phyloP scores from a whole-genome alignment of 2,888 invertebrate species.

The Cylindroiulus punctatus region DNA sequence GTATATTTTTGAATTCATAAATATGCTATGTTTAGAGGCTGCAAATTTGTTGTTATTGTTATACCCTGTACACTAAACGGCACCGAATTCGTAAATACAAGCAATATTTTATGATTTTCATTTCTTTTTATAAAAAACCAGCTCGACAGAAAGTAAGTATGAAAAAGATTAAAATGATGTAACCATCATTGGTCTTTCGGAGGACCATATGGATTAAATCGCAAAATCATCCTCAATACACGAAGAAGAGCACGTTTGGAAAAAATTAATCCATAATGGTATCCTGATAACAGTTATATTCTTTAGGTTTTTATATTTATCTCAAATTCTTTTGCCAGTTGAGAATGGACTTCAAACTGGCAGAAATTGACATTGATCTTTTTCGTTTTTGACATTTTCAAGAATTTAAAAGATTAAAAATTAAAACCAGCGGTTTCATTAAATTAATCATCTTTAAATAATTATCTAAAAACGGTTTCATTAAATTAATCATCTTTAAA shows the following conservation, averaged over 20 bases:
- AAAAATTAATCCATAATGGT: not conserved
- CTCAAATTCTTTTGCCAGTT: not conserved
- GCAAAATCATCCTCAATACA: no score
- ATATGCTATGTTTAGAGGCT: no score
- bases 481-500: no score
- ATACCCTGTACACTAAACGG: not conserved
- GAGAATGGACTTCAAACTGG: conserved; percentile 1
- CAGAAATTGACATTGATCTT: not conserved
- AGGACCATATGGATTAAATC: not conserved
- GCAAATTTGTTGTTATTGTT: no score
- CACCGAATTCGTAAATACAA: not conserved
- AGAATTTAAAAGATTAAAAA: not conserved
- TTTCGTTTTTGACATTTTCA: not conserved
- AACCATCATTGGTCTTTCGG: not conserved
- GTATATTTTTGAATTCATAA: no score
- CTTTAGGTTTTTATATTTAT: not conserved
- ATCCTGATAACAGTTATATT: not conserved
- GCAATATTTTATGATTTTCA: conserved; percentile 17
- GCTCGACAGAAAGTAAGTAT: conserved; percentile 6
- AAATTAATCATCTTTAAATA: not conserved
- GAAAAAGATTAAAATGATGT: not conserved
- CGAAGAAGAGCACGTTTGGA: not conserved
- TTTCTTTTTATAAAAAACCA: conserved; percentile 21
- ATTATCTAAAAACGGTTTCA: not conserved
- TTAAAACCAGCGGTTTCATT: not conserved